phyloP scores from a whole-genome alignment of 1,140 invertebrate genomes.

The Sminthurinus signatus region DNA sequence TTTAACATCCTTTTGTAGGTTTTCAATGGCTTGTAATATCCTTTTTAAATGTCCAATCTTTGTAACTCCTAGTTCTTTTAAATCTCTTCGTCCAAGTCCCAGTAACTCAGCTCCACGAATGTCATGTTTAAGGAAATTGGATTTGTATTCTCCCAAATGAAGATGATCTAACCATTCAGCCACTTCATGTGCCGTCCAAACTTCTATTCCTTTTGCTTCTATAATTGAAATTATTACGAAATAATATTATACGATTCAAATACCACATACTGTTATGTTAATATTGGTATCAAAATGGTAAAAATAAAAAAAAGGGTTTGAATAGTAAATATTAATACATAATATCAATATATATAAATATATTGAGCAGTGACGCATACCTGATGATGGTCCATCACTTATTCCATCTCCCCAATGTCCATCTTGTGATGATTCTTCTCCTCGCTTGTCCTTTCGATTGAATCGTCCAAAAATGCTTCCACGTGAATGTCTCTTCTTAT shows the following conservation, averaged over 20 bases:
- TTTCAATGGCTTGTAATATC: conserved; percentile 84
- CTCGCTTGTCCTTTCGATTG: conserved; percentile 34
- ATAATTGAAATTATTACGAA: no score
- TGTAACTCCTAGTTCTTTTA: conserved; percentile 82
- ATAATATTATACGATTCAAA: no score
- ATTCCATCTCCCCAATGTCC: conserved; percentile 28
- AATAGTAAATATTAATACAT: no score
- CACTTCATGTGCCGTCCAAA: conserved; percentile 55
- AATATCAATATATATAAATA: neutral
- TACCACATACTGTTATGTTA: no score
- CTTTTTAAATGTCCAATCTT: conserved; percentile 92
- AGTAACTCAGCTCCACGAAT: conserved; percentile 84
- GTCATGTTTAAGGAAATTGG: conserved; percentile 77
- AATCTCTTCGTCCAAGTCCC: conserved; percentile 71
- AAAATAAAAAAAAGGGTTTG: no score
- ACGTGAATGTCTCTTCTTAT: conserved; percentile 42
- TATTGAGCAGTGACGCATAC: conserved; percentile 2
- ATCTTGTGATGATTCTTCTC: conserved; percentile 21
- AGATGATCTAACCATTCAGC: conserved; percentile 76
- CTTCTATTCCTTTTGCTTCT: conserved; percentile 41
- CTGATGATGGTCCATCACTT: conserved; percentile 35
- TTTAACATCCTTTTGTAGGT: conserved; percentile 50
- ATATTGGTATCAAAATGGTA: no score
- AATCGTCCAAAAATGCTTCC: conserved; percentile 42
- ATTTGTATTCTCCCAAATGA: conserved; percentile 73